Percentiles rank a stretch among this genome's conserved stretches.
phyloP scores from a whole-genome alignment of 2,888 invertebrate genomes.

The Megaustenia siamemsis region DNA sequence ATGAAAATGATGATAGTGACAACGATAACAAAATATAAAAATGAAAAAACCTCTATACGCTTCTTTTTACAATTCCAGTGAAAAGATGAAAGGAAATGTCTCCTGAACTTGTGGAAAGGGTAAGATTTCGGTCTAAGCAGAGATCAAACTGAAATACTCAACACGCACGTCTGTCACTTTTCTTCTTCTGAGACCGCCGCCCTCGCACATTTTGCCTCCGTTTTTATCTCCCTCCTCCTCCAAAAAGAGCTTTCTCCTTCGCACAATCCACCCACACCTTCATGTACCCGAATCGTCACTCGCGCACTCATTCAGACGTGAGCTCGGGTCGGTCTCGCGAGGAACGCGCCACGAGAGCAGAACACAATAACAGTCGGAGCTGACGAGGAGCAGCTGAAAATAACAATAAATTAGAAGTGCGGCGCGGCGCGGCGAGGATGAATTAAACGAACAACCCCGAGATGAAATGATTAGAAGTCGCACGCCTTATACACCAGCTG shows the following conservation, averaged over 20 bases:
- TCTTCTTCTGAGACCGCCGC: not conserved
- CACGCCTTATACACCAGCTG: too few relatives aligned
- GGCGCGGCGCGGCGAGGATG: too few relatives aligned
- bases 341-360: not conserved
- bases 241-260: not conserved
- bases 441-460: too few relatives aligned
- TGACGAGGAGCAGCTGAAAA: not conserved
- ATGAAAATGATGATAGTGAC: constrained; percentile 19
- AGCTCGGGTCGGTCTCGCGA: not conserved
- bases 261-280: constrained; percentile 11
- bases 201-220: not conserved
- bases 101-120: too few relatives aligned
- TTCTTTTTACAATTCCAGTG: not conserved
- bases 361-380: not conserved
- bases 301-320: not conserved
- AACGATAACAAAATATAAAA: not conserved
- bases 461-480: too few relatives aligned
- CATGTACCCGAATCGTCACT: not conserved
- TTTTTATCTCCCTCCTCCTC: too few relatives aligned
- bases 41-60: not conserved
- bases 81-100: not conserved
- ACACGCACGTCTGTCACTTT: constrained; percentile 1
- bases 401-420: too few relatives aligned
- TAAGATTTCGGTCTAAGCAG: too few relatives aligned
- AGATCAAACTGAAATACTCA: not conserved